Base-by-base conservation (phyloP, 2,888 invertebrate genomes). In the Rotaria socialis region DNA sequence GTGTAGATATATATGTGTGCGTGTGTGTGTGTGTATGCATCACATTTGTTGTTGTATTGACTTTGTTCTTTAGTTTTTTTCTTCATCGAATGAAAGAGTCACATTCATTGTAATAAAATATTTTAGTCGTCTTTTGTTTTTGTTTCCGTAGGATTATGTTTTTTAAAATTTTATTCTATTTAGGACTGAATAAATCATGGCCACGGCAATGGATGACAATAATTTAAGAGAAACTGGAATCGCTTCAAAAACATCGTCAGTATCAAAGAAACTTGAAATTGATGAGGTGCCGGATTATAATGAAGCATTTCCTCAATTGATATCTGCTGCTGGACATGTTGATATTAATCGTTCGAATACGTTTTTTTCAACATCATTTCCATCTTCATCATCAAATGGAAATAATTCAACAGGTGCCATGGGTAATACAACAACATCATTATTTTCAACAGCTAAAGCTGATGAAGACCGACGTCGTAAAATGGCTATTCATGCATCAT, bases 391-490 rank as follows among this genome's bases (percentile, higher is more conserved):
- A 80, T 43, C 80, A 80, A 80, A 47, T 43, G 47, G 47, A 80
- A 80, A 80, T 80, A 80, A n/a, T 80, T 24, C 80, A 80, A 14
- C 80, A 80, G n/a, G 47, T 47, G 80, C 80, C 43, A 80, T 80
- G 47, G 47, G 24, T 80, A 80, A 24, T 47, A 80, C 80, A 47
- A 80, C 80, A 80, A 47, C 80, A 80, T 43, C 80, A 24, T 24
- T 47, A 5, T n/a, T n/a, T 80, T 47, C 43, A n/a, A 2, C 24
- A n/a, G 0, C 47, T 4, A 47, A 43, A 80, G 14, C 24, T 47
- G 80, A 80, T 47, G 80, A 80, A 47, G 80, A 80, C 3, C 43
- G 47, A n/a, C 80, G 47, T 47, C 43, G 80, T 47, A 80, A 43
- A 47, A 14, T 80, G n/a, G 80, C 80, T 80, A 47, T 80, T 80